phyloP scores from a whole-genome alignment of 2,888 invertebrate genomes.

The Leptinotarsa tumamoca region DNA sequence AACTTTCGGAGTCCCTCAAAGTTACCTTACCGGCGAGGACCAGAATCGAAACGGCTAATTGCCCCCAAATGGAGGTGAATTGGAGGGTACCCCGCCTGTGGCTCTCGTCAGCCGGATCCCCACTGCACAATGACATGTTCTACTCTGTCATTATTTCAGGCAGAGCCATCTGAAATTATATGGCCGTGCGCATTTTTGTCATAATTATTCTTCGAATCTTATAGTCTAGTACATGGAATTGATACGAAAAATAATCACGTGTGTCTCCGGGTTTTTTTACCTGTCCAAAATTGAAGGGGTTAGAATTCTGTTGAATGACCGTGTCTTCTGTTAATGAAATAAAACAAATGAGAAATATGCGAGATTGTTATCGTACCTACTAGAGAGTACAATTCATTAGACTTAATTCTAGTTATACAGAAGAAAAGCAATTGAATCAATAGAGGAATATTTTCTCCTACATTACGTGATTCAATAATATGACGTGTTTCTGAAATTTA shows the following conservation, averaged over 20 bases:
- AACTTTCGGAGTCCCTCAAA: background rate
- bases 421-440: no score
- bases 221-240: slow-evolving; percentile 52
- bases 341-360: background rate
- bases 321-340: slow-evolving; percentile 1
- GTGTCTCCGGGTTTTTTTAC: slow-evolving; percentile 21
- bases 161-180: slow-evolving; percentile 62
- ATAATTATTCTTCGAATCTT: slow-evolving; percentile 64
- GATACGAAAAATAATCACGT: slow-evolving; percentile 16
- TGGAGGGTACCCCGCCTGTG: slow-evolving; percentile 52
- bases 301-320: background rate
- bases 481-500: no score
- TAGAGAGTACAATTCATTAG: no score
- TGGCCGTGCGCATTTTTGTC: slow-evolving; percentile 61
- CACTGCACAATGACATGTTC: slow-evolving; percentile 61
- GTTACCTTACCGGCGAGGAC: slow-evolving; percentile 18
- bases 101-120: slow-evolving; percentile 57
- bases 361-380: background rate
- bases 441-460: no score
- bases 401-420: no score
- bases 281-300: slow-evolving; percentile 20
- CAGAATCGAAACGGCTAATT: slow-evolving; percentile 41
- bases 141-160: slow-evolving; percentile 61
- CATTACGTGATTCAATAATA: no score
- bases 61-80: slow-evolving; percentile 40